These are phyloP conservation scores for Seladonia tumulorum DNA, from an alignment of 2,888 invertebrate species.

Conservation along the genomic window DNA sequence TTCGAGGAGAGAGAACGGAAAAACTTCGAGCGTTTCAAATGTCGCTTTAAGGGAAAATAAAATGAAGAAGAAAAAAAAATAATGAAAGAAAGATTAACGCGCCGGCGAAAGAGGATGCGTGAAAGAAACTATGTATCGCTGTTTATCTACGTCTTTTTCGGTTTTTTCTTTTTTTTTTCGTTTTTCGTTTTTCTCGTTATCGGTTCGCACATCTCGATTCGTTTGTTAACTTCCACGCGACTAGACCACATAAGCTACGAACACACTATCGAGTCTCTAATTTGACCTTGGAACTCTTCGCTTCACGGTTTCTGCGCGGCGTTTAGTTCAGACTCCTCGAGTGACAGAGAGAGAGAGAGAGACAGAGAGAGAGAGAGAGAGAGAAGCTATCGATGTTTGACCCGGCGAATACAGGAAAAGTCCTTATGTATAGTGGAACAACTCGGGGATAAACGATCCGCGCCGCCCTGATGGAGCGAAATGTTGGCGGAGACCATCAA, in stretches of 20 bases:
- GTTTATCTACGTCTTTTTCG: not conserved
- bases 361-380: no score
- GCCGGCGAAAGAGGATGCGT: conserved; percentile 13
- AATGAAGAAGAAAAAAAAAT: not conserved
- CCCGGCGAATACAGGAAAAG: conserved; percentile 20
- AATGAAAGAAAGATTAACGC: not conserved
- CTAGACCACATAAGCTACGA: conserved; percentile 1
- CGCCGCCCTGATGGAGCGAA: not conserved
- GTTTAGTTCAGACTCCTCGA: conserved; percentile 14
- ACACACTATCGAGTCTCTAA: conserved; percentile 14
- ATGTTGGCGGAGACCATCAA: not conserved
- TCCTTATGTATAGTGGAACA: conserved; percentile 45
- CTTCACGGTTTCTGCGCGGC: conserved; percentile 23
- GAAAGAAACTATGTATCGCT: conserved; percentile 7
- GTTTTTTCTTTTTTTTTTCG: not conserved
- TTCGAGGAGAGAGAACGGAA: conserved; percentile 14
- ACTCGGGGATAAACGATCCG: conserved; percentile 31
- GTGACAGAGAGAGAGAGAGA: no score
- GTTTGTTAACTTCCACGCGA: conserved; percentile 21
- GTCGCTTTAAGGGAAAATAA: conserved; percentile 2
- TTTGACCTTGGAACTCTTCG: conserved; percentile 15
- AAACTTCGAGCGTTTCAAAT: conserved; percentile 30
- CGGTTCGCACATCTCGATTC: conserved; percentile 22
- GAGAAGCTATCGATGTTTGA: conserved; percentile 21
- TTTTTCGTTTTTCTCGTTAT: not conserved